Evolutionary conservation across 2,888 invertebrate genomes (phyloP), one percentile per base, ranked within the genome.

Genomic region (Tachystola acroxantha): DNA sequence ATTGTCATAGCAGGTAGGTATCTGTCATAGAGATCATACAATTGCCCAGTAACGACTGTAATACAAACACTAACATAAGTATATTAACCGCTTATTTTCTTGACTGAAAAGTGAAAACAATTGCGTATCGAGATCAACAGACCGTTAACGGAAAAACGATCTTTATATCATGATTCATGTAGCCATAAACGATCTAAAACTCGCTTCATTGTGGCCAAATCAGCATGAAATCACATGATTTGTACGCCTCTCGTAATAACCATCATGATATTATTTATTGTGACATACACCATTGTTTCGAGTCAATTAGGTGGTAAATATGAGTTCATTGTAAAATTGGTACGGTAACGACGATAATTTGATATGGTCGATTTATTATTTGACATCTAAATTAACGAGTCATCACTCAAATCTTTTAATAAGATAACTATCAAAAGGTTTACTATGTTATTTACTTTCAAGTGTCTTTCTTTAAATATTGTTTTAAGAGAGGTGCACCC

Each of bases 201-300:
- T 37, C 32, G 42, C 46, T 53, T 56, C 53, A 57, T 58, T 45
- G 45, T 50, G 50, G 36, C n/a, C 30, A 28, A 28, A 28, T 28
- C 28, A 7, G 24, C 72, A 65, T 73, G 57, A 65, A 75, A 75
- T 71, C 50, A 44, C 43, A 44, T 50, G 52, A 52, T 62, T 66
- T 54, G 53, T 45, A 34, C 39, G 39, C 30, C 37, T 40, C 11
- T 10, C 34, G 30, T 38, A 25, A 34, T 38, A 10, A 32, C 27
- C 27, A 32, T 37, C 14, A 34, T 26, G 28, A 25, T 33, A 30
- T 38, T 33, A 37, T 38, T 25, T 30, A 13, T 38, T 34, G 34
- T 11, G 29, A 24, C 28, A 37, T 13, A 13, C 20, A 7, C 38
- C 25, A 38, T 38, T 38, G 38, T 38, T 28, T 26, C 1, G 7